Conservation (phyloP, 2,113 vertebrate species). For the Emydocephalus ijimae region DNA sequence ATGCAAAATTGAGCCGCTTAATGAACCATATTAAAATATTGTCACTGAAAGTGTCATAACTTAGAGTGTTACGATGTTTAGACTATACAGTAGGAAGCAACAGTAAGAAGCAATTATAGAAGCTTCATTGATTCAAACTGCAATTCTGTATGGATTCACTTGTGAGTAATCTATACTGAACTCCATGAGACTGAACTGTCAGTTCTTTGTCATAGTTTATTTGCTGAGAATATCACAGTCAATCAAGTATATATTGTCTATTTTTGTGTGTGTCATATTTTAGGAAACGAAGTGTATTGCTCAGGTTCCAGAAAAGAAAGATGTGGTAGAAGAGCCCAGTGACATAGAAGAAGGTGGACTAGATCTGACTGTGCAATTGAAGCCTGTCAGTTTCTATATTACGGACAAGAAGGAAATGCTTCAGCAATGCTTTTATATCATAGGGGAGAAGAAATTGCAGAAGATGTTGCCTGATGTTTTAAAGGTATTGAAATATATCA, state of each 20-base stretch:
- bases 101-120: fast-evolving
- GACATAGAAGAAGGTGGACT: constrained; percentile 95
- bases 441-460: constrained; percentile 88
- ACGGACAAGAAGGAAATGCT: constrained; percentile 88
- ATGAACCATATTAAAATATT: not conserved
- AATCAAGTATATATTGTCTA: not conserved
- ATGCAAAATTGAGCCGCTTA: not conserved
- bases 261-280: constrained; percentile 39
- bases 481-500: constrained; percentile 74
- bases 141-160: not conserved
- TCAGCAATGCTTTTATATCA: constrained; percentile 87
- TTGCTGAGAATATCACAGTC: not conserved
- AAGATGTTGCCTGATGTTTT: constrained; percentile 94
- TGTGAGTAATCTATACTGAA: not conserved
- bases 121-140: not conserved
- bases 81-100: not conserved
- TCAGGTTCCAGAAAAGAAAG: constrained; percentile 65
- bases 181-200: not conserved
- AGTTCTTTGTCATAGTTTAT: not conserved
- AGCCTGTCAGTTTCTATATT: constrained; percentile 89
- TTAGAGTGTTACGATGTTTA: not conserved
- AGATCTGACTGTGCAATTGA: constrained; percentile 82
- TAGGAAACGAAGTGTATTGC: constrained; percentile 75
- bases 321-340: constrained; percentile 79
- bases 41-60: not conserved